Evolutionary conservation across 2,888 invertebrate genomes (phyloP).

Genomic region (Stenoptilia bipunctidactyla): DNA sequence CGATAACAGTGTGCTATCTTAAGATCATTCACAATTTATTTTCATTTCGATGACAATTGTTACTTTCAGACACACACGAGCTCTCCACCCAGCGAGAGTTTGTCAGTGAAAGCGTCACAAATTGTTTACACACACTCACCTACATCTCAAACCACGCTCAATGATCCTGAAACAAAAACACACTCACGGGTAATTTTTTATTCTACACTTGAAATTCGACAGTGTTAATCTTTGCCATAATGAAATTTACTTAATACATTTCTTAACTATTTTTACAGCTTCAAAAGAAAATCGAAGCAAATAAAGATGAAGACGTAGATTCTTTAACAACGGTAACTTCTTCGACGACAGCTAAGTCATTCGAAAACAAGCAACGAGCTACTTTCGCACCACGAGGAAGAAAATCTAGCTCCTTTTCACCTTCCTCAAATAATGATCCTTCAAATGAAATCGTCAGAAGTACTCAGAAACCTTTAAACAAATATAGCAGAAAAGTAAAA

Average conservation of each 20-base stretch:
- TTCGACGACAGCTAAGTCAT: too few relatives aligned
- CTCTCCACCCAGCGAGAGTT: conserved; percentile 59
- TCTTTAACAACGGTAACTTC: too few relatives aligned
- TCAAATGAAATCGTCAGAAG: conserved; percentile 15
- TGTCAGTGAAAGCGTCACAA: conserved; percentile 65
- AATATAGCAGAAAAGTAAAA: conserved; percentile 52
- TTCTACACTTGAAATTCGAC: too few relatives aligned
- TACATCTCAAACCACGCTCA: conserved; percentile 46
- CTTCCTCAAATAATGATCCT: conserved; percentile 21
- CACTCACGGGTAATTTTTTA: conserved; percentile 46
- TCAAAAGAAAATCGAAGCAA: neutral
- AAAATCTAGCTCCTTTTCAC: conserved; percentile 31
- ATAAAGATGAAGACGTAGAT: too few relatives aligned
- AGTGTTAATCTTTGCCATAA: neutral
- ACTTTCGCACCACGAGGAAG: conserved; percentile 36
- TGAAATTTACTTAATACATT: too few relatives aligned
- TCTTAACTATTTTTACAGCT: neutral
- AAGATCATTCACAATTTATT: too few relatives aligned
- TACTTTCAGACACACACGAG: conserved; percentile 57
- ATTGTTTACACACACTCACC: conserved; percentile 52
- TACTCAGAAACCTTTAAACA: conserved; percentile 32
- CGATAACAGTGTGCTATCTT: neutral
- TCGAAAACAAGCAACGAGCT: conserved; percentile 13
- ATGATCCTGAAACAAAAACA: conserved; percentile 44
- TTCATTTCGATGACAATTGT: neutral